phyloP scores from a whole-genome alignment of 1,140 invertebrate species.

The Apis cerana region DNA sequence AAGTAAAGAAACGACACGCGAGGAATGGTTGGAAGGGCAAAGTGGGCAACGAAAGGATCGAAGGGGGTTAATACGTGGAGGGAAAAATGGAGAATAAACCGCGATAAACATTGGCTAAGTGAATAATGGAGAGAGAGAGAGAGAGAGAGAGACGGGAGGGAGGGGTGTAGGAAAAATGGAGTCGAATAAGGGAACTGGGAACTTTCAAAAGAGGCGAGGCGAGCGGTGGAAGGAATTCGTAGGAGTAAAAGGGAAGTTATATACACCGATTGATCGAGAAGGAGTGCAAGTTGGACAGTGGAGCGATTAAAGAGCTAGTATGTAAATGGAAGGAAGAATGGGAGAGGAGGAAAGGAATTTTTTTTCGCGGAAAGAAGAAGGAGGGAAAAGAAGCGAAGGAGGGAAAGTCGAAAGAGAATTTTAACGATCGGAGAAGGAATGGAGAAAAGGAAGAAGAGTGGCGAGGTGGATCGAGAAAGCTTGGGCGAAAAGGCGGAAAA shows the following conservation, averaged over 20 bases:
- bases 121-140: too few relatives aligned
- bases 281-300: slow-evolving; percentile 16
- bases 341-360: not conserved
- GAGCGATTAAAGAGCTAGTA: slow-evolving; percentile 27
- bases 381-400: not conserved
- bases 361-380: not conserved
- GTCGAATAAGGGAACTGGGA: not conserved
- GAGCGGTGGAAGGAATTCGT: slow-evolving; percentile 17
- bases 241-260: slow-evolving; percentile 21
- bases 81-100: slow-evolving; percentile 46
- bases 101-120: slow-evolving; percentile 44
- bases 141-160: not conserved
- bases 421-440: slow-evolving; percentile 9
- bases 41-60: slow-evolving; percentile 41
- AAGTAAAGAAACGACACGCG: slow-evolving; percentile 23
- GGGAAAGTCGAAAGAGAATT: slow-evolving; percentile 9
- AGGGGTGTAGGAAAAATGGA: not conserved
- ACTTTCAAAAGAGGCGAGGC: slow-evolving; percentile 9
- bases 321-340: slow-evolving; percentile 15
- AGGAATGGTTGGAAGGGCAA: slow-evolving; percentile 15
- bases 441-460: not conserved
- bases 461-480: not conserved
- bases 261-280: slow-evolving; percentile 32
- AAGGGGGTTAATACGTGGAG: slow-evolving; percentile 21
- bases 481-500: not conserved